A percentile compares a stretch with the other conserved stretches of the same genome.
Evolutionary conservation across 2,888 invertebrate genomes (phyloP).

Genomic region (Beris morrisii): DNA sequence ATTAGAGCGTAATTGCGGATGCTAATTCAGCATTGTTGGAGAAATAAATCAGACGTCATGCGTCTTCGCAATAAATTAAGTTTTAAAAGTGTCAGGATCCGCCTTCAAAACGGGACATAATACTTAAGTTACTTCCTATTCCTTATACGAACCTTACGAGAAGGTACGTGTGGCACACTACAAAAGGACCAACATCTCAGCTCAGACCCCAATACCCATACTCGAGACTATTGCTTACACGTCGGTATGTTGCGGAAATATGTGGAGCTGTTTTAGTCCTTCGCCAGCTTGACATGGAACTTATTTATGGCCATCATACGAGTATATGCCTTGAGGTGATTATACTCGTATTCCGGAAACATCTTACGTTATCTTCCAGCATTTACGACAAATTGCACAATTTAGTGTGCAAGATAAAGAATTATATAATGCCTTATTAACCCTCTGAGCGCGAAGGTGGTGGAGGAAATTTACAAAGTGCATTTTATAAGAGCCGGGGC

Average conservation of each 20-base stretch:
- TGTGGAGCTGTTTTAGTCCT: slow-evolving; percentile 29
- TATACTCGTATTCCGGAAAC: slow-evolving; percentile 26
- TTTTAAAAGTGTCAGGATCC: slow-evolving; percentile 39
- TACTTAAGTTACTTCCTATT: too few relatives aligned
- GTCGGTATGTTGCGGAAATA: too few relatives aligned
- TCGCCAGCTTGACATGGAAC: slow-evolving; percentile 18
- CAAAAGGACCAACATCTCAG: too few relatives aligned
- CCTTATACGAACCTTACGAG: background rate
- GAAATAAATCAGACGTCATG: slow-evolving; percentile 41
- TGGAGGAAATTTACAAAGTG: too few relatives aligned
- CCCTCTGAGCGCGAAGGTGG: too few relatives aligned
- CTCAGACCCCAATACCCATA: too few relatives aligned
- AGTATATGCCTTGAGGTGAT: slow-evolving; percentile 27
- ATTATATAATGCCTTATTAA: slow-evolving; percentile 10
- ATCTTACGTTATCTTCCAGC: slow-evolving; percentile 28
- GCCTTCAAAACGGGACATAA: slow-evolving; percentile 28
- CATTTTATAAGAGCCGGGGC: too few relatives aligned
- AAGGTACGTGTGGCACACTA: background rate
- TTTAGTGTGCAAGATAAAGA: slow-evolving; percentile 32
- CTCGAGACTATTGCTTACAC: too few relatives aligned
- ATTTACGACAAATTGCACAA: slow-evolving; percentile 32
- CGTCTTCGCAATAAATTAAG: slow-evolving; percentile 41
- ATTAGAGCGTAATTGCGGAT: slow-evolving; percentile 43
- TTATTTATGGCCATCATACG: slow-evolving; percentile 29
- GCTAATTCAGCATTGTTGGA: slow-evolving; percentile 41